Conservation (phyloP, 1,140 invertebrate genomes). For the Hylyphantes graminicola region DNA sequence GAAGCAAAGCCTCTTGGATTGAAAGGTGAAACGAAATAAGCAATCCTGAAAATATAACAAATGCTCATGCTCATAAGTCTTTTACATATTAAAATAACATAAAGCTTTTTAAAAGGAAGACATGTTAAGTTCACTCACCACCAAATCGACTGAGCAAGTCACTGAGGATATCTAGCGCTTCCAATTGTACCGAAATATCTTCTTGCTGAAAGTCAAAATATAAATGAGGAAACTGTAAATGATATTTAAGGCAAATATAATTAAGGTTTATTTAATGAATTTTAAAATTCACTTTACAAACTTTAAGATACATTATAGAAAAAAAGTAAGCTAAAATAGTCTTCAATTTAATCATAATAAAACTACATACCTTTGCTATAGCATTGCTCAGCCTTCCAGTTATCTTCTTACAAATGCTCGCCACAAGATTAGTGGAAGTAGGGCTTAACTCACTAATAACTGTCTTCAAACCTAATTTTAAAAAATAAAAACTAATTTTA, state of each 20-base stretch:
- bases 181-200: slow-evolving; percentile 96
- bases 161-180: slow-evolving; percentile 95
- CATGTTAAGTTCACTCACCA: slow-evolving; percentile 68
- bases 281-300: too few species aligned
- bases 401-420: slow-evolving; percentile 94
- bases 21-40: slow-evolving; percentile 87
- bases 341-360: background rate
- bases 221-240: background rate
- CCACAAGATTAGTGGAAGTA: slow-evolving; percentile 85
- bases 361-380: slow-evolving; percentile 83
- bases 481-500: too few species aligned
- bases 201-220: slow-evolving; percentile 75
- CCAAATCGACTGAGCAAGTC: slow-evolving; percentile 95
- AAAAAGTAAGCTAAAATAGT: slow-evolving; percentile 8
- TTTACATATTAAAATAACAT: background rate
- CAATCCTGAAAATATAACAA: slow-evolving; percentile 69
- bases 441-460: slow-evolving; percentile 95
- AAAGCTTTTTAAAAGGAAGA: background rate
- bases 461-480: slow-evolving; percentile 82
- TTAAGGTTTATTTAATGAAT: too few species aligned
- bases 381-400: slow-evolving; percentile 90
- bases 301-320: background rate
- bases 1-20: slow-evolving; percentile 87
- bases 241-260: background rate
- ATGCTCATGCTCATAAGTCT: background rate